phyloP scores from a whole-genome alignment of 2,888 invertebrate genomes.

The Calameuta pallipes region DNA sequence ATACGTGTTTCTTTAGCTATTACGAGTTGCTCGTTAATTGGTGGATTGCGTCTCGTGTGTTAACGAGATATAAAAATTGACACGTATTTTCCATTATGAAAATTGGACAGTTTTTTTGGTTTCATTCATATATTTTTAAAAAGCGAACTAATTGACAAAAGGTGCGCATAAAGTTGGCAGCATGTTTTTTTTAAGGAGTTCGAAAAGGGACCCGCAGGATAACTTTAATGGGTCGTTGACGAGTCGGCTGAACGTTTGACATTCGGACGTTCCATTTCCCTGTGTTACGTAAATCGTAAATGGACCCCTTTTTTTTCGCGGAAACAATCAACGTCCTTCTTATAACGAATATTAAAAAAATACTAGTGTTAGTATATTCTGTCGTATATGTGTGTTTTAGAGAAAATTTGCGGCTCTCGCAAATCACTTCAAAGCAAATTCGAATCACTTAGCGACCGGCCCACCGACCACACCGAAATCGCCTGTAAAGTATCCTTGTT shows the following conservation, averaged over 20 bases:
- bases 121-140: background rate
- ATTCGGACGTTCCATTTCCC: background rate
- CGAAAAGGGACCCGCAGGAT: background rate
- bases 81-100: background rate
- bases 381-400: background rate
- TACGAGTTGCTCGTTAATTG: background rate
- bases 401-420: slow-evolving; percentile 1
- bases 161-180: background rate
- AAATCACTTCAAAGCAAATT: slow-evolving; percentile 8
- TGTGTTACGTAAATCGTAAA: background rate
- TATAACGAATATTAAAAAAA: background rate
- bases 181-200: background rate
- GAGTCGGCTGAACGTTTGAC: background rate
- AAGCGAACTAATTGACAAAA: background rate
- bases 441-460: slow-evolving; percentile 5
- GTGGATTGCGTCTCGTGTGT: background rate
- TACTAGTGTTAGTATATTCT: background rate
- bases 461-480: background rate
- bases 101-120: background rate
- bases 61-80: background rate
- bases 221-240: background rate
- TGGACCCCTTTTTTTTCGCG: background rate
- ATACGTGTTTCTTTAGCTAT: background rate
- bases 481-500: background rate
- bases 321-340: background rate